Conservation (phyloP, 1,140 invertebrate species). For the Piezodorus guildinii region DNA sequence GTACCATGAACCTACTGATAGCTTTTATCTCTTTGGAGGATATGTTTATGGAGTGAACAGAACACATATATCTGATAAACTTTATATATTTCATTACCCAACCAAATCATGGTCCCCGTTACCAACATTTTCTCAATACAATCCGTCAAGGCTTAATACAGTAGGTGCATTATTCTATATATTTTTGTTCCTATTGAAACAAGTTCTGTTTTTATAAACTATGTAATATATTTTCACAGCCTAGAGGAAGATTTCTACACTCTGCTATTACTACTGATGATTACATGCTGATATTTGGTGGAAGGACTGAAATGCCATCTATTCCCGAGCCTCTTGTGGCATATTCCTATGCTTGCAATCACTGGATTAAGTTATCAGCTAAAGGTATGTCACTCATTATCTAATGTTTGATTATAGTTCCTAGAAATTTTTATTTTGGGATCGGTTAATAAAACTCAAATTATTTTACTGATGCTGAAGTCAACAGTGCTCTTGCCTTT, state of each 20-base stretch:
- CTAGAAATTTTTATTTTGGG: too few relatives aligned
- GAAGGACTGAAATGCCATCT: conserved; percentile 53
- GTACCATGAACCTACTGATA: conserved; percentile 66
- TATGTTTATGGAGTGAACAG: conserved; percentile 60
- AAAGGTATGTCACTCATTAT: conserved; percentile 32
- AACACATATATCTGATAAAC: conserved; percentile 55
- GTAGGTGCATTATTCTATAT: conserved; percentile 25
- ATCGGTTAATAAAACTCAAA: too few relatives aligned
- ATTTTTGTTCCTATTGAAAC: conserved; percentile 10
- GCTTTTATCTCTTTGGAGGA: conserved; percentile 85
- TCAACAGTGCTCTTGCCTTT: too few relatives aligned
- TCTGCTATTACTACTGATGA: conserved; percentile 75
- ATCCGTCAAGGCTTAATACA: conserved; percentile 34
- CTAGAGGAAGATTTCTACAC: conserved; percentile 71
- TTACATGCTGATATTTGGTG: conserved; percentile 84
- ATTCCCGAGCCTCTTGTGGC: conserved; percentile 64
- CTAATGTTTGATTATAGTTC: too few relatives aligned
- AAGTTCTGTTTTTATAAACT: not conserved
- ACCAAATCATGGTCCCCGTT: conserved; percentile 64
- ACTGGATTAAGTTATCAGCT: conserved; percentile 65
- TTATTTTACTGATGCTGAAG: too few relatives aligned
- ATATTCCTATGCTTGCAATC: conserved; percentile 81
- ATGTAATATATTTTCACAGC: conserved; percentile 36
- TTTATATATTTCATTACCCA: conserved; percentile 66
- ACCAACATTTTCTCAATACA: conserved; percentile 52